These are phyloP conservation scores for Heteromurus nitidus DNA, from an alignment of 2,888 invertebrate genomes.

Conservation along the genomic window DNA sequence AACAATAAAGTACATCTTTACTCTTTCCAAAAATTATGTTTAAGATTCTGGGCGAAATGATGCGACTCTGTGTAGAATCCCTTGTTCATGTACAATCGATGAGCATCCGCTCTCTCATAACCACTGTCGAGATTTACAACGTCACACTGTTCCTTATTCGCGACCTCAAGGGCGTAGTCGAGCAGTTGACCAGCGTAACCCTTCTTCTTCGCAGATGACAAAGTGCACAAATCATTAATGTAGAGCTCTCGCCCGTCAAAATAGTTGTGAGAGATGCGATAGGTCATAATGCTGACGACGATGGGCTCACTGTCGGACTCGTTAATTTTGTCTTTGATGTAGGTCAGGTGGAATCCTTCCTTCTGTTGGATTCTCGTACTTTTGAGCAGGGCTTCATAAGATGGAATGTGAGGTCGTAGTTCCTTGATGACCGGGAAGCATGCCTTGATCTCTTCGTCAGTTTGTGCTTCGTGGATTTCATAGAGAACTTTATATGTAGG, in stretches of 20 bases:
- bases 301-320: not conserved
- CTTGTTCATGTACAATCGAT: slow-evolving; percentile 69
- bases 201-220: slow-evolving; percentile 14
- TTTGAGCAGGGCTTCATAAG: slow-evolving; percentile 37
- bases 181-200: slow-evolving; percentile 66
- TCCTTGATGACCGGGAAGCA: slow-evolving; percentile 51
- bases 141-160: slow-evolving; percentile 60
- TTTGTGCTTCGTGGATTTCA: slow-evolving; percentile 57
- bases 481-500: not conserved
- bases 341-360: slow-evolving; percentile 56
- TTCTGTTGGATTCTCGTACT: slow-evolving; percentile 30
- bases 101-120: slow-evolving; percentile 60
- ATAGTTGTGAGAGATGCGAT: slow-evolving; percentile 49
- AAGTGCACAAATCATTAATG: slow-evolving; percentile 45
- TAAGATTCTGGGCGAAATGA: slow-evolving; percentile 61
- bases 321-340: slow-evolving; percentile 53
- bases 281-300: slow-evolving; percentile 57
- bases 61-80: slow-evolving; percentile 59
- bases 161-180: slow-evolving; percentile 55
- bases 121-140: slow-evolving; percentile 63
- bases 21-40: no score
- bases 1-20: no score
- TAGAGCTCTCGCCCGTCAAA: slow-evolving; percentile 67
- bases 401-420: slow-evolving; percentile 63
- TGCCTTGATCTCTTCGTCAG: slow-evolving; percentile 59